Evolutionary conservation across 2,888 invertebrate genomes (phyloP).

Genomic region (Cyclophora punctaria): DNA sequence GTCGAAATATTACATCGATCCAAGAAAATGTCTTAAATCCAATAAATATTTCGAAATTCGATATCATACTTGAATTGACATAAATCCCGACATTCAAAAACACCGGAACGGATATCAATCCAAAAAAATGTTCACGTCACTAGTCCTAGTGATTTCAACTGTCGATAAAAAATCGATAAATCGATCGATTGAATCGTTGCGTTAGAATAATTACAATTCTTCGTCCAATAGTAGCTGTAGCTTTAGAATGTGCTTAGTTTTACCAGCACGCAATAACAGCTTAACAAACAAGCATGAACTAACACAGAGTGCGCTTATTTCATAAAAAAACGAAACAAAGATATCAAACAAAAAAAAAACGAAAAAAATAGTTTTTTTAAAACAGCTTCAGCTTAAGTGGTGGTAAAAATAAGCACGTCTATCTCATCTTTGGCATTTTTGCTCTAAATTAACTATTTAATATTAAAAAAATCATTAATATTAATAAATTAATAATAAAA

Average conservation of each 20-base stretch:
- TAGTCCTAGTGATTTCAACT: constrained; percentile 15
- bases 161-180: constrained; percentile 21
- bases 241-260: constrained; percentile 53
- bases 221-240: constrained; percentile 69
- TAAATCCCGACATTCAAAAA: too few relatives aligned
- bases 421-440: constrained; percentile 46
- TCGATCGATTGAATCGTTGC: constrained; percentile 49
- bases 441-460: constrained; percentile 32
- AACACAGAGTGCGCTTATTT: constrained; percentile 4
- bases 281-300: constrained; percentile 9
- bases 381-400: constrained; percentile 23
- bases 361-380: constrained; percentile 17
- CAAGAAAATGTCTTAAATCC: too few relatives aligned
- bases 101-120: too few relatives aligned
- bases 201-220: constrained; percentile 52
- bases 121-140: constrained; percentile 5
- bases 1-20: too few relatives aligned
- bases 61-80: too few relatives aligned
- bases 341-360: constrained; percentile 16
- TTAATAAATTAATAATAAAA: constrained; percentile 13
- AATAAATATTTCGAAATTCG: too few relatives aligned
- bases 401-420: constrained; percentile 48
- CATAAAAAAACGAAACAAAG: constrained; percentile 6
- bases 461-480: constrained; percentile 6
- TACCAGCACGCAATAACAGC: constrained; percentile 35